Percentiles rank a stretch among this genome's conserved stretches.
Conservation (phyloP, 1,140 invertebrate genomes). For the Pseudomyrmex gracilis region DNA sequence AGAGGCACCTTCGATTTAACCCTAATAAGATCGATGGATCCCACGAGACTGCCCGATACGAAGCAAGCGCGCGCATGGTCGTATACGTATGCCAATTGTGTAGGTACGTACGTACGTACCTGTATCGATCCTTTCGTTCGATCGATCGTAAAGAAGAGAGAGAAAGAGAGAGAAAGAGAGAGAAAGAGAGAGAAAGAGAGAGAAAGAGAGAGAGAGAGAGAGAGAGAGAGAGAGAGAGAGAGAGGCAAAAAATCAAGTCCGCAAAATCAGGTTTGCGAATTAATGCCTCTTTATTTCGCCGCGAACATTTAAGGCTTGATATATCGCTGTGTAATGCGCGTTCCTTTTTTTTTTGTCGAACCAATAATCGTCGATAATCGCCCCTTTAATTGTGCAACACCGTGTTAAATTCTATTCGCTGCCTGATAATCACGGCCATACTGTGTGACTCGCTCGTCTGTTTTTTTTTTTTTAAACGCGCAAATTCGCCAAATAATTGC, state of each 20-base stretch:
- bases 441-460: background rate
- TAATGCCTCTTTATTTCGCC: constrained; percentile 77
- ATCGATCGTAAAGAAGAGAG: background rate
- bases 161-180: background rate
- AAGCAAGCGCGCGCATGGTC: constrained; percentile 47
- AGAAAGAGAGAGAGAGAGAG: background rate
- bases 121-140: constrained; percentile 25
- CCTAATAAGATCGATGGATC: constrained; percentile 83
- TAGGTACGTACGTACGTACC: background rate
- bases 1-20: constrained; percentile 79
- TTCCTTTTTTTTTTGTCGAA: constrained; percentile 60
- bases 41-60: constrained; percentile 72
- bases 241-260: too few species aligned
- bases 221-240: constrained; percentile 3
- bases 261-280: constrained; percentile 70
- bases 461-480: constrained; percentile 19
- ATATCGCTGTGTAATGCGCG: constrained; percentile 47
- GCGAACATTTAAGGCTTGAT: constrained; percentile 69
- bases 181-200: background rate
- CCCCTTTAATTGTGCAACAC: constrained; percentile 67
- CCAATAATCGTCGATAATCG: constrained; percentile 42
- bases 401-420: constrained; percentile 37
- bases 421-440: constrained; percentile 53
- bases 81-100: constrained; percentile 5
- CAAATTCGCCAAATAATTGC: too few species aligned